A percentile compares a stretch with the other conserved stretches of the same genome.
phyloP scores from a whole-genome alignment of 2,797 vertebrate species.

The Acanthiza pusilla region DNA sequence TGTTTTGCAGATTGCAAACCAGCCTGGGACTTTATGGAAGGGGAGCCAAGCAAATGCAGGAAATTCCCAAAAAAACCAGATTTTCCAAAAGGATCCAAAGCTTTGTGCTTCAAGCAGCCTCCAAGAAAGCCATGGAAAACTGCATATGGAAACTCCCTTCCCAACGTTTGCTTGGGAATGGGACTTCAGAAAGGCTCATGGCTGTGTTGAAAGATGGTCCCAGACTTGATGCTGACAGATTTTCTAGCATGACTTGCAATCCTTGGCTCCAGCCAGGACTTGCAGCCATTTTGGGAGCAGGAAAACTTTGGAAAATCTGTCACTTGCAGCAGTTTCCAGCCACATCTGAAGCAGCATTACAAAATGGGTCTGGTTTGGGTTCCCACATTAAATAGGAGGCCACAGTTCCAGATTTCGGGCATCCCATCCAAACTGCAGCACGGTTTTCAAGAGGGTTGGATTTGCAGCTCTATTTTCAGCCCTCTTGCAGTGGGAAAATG shows the following conservation, averaged over 20 bases:
- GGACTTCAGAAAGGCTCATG: not conserved
- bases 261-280: not conserved
- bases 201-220: not conserved
- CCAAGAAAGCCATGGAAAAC: not conserved
- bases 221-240: not conserved
- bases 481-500: not conserved
- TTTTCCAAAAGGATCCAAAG: not conserved
- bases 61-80: not conserved
- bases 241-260: accelerated
- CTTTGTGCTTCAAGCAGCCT: not conserved
- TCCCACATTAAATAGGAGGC: not conserved
- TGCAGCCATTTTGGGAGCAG: not conserved
- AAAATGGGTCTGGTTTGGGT: not conserved
- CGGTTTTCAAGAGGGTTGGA: not conserved
- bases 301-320: not conserved
- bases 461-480: not conserved
- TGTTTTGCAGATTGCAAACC: not conserved
- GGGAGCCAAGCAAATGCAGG: not conserved
- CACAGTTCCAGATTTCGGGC: not conserved
- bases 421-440: not conserved
- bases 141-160: not conserved
- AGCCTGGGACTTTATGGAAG: not conserved
- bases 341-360: not conserved
- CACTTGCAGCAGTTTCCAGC: not conserved
- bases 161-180: not conserved